phyloP scores from a whole-genome alignment of 2,888 invertebrate species.

The Euphydryas editha region DNA sequence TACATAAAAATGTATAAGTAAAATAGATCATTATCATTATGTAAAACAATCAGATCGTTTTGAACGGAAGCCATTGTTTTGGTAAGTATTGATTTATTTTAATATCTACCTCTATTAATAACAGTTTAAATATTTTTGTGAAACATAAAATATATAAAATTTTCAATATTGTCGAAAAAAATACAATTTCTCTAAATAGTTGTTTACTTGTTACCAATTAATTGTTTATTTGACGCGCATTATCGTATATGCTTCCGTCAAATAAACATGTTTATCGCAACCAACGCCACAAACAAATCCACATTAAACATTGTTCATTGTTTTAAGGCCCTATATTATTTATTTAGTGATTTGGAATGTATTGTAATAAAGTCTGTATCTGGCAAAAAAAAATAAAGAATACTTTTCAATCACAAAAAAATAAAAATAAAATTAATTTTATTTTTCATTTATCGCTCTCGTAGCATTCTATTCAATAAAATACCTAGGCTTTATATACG shows the following conservation, averaged over 20 bases:
- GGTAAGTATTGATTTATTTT: not conserved
- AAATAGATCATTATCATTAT: too few species aligned
- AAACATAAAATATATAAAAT: not conserved
- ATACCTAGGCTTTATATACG: too few species aligned
- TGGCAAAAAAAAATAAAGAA: too few species aligned
- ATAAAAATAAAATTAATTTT: too few species aligned
- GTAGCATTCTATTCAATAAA: too few species aligned
- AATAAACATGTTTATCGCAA: conserved; percentile 19
- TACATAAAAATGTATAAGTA: too few species aligned
- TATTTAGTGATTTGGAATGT: conserved; percentile 15
- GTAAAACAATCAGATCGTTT: not conserved
- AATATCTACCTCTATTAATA: not conserved
- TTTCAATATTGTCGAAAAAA: not conserved
- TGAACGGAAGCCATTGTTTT: not conserved
- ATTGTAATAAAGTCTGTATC: not conserved
- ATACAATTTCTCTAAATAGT: not conserved
- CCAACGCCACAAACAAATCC: conserved; percentile 22
- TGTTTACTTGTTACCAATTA: not conserved
- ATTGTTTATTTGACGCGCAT: not conserved
- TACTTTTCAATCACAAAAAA: too few species aligned
- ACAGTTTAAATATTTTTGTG: not conserved
- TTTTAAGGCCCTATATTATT: conserved; percentile 20
- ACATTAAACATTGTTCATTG: conserved; percentile 12
- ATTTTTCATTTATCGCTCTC: too few species aligned
- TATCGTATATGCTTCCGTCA: conserved; percentile 32